Evolutionary conservation across 2,113 vertebrate species (phyloP).

Genomic region (Eurypyga helias): DNA sequence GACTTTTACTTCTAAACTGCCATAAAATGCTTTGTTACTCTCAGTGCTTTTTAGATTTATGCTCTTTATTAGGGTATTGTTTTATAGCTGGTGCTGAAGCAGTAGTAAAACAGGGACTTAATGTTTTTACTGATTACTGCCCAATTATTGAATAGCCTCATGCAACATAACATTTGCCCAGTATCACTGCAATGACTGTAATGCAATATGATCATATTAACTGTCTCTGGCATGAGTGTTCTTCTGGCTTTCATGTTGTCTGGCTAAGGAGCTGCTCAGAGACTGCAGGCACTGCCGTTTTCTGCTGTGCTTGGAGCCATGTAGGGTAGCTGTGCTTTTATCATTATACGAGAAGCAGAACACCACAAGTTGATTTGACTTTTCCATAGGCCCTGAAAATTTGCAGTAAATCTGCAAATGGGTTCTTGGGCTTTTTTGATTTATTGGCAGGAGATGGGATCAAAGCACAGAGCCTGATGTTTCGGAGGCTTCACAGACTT

Average conservation of each 20-base stretch:
- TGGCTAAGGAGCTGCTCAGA: not conserved
- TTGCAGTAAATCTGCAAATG: not conserved
- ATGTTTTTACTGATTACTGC: constrained; percentile 46
- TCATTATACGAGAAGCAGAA: not conserved
- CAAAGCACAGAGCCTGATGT: not conserved
- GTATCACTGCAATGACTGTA: not conserved
- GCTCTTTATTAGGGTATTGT: not conserved
- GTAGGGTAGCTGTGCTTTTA: not conserved
- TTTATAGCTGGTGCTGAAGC: constrained; percentile 22
- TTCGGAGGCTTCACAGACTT: not conserved
- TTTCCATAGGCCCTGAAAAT: not conserved
- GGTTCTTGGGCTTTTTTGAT: not conserved
- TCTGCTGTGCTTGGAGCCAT: not conserved
- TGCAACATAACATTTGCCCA: not conserved
- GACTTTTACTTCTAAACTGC: constrained; percentile 21
- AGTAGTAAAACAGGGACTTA: constrained; percentile 9
- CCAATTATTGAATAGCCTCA: not conserved
- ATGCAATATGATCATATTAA: not conserved
- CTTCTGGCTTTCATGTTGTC: constrained; percentile 3
- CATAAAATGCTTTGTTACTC: not conserved
- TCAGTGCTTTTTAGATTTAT: constrained; percentile 10
- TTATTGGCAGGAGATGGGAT: not conserved
- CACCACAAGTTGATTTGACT: not conserved
- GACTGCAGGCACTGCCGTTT: not conserved
- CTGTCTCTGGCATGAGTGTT: not conserved